Evolutionary conservation across 2,797 vertebrate genomes (phyloP).

Genomic region (Coregonus suidteri): DNA sequence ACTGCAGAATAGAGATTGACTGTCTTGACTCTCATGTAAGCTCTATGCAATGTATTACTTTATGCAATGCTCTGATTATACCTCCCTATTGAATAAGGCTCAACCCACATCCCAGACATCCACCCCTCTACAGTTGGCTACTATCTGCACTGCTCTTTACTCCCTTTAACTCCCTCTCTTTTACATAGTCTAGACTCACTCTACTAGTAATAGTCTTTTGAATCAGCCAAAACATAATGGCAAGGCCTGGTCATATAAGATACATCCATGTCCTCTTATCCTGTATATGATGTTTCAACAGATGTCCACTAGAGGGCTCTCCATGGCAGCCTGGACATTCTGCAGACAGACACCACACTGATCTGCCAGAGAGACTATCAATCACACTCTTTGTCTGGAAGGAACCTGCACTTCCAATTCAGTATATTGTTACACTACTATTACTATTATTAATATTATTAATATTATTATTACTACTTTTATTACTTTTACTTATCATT

Average conservation of each 20-base stretch:
- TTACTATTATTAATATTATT: no score
- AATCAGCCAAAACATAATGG: background rate
- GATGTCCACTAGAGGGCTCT: conserved; percentile 4
- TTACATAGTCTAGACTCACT: no score
- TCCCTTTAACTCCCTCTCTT: no score
- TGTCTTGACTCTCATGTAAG: background rate
- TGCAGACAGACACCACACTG: background rate
- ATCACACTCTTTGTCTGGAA: no score
- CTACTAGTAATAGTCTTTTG: background rate
- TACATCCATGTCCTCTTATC: background rate
- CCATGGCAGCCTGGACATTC: background rate
- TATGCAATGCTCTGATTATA: background rate
- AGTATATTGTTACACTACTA: no score
- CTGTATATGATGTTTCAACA: background rate
- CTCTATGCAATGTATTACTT: background rate
- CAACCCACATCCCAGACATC: background rate
- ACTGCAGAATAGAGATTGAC: background rate
- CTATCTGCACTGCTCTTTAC: no score
- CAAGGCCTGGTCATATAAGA: background rate
- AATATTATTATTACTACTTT: no score
- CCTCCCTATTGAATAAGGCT: background rate
- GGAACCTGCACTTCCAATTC: background rate
- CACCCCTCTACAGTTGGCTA: background rate
- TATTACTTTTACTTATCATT: no score
- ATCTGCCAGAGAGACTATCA: background rate